phyloP scores from a whole-genome alignment of 2,113 vertebrate species.

The Sorex fumeus region DNA sequence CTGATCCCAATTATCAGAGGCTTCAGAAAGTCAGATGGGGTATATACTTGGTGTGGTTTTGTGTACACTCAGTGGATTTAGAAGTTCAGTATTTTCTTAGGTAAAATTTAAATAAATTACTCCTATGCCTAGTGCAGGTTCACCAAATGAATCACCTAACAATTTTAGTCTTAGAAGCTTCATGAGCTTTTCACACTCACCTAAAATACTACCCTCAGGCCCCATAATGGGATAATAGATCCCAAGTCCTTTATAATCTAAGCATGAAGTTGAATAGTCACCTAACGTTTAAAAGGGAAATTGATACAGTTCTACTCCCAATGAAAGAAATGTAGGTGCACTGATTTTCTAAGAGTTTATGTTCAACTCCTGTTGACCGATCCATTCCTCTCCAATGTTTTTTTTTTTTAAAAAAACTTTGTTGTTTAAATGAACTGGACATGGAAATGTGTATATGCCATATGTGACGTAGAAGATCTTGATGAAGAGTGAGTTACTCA shows the following conservation, averaged over 20 bases:
- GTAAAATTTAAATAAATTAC: constrained; percentile 39
- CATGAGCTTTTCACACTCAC: neutral
- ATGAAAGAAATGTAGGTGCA: constrained; percentile 45
- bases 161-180: neutral
- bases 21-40: neutral
- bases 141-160: neutral
- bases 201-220: too few species aligned
- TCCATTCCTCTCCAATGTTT: neutral
- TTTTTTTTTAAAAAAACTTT: too few species aligned
- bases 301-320: neutral
- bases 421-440: neutral
- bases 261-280: constrained; percentile 21
- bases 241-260: constrained; percentile 29
- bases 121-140: too few species aligned
- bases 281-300: neutral
- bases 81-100: neutral
- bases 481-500: neutral
- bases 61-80: neutral
- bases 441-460: neutral
- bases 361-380: neutral
- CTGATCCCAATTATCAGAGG: neutral
- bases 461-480: neutral
- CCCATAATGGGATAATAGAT: neutral
- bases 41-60: constrained; percentile 2
- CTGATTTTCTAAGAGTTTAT: constrained; percentile 16